A percentile compares a stretch with the other conserved stretches of the same genome.
phyloP scores from a whole-genome alignment of 2,797 vertebrate genomes.

The Adrianichthys oophorus region DNA sequence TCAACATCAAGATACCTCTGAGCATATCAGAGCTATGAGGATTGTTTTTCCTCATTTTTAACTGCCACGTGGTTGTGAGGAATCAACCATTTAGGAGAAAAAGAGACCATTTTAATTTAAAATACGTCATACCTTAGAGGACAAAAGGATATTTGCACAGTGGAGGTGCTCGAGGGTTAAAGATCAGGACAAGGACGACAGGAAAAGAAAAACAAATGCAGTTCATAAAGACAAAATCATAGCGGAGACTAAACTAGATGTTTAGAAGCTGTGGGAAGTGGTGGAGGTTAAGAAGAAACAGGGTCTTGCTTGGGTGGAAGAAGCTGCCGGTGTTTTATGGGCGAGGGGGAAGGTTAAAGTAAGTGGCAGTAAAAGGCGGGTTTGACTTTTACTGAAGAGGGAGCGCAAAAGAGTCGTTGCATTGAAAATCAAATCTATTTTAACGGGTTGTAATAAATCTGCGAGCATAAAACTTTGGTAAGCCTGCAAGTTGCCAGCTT shows the following conservation, averaged over 20 bases:
- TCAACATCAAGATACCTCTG: conserved; percentile 6
- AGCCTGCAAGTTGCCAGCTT: conserved; percentile 33
- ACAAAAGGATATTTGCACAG: conserved; percentile 35
- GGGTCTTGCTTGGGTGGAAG: conserved; percentile 24
- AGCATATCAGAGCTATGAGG: conserved; percentile 13
- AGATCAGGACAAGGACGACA: conserved; percentile 33
- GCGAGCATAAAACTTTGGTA: conserved; percentile 53
- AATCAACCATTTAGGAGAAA: conserved; percentile 50
- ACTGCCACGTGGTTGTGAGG: conserved; percentile 46
- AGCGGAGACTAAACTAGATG: conserved; percentile 51
- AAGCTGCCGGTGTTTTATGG: conserved; percentile 61
- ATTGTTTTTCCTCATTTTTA: conserved; percentile 20
- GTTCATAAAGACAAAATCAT: conserved; percentile 50
- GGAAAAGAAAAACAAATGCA: conserved; percentile 43
- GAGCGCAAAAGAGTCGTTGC: conserved; percentile 39
- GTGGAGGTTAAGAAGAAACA: conserved; percentile 3
- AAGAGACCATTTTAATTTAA: conserved; percentile 44
- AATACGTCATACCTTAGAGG: conserved; percentile 31
- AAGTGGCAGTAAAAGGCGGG: conserved; percentile 60
- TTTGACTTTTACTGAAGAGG: conserved; percentile 45
- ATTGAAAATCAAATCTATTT: conserved; percentile 75
- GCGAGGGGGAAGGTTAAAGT: conserved; percentile 68
- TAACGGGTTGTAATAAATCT: conserved; percentile 75
- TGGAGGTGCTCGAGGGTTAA: conserved; percentile 17
- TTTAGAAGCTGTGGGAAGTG: conserved; percentile 38